Conservation (phyloP, 2,797 vertebrate species). For the Melanotaenia trifasciata region DNA sequence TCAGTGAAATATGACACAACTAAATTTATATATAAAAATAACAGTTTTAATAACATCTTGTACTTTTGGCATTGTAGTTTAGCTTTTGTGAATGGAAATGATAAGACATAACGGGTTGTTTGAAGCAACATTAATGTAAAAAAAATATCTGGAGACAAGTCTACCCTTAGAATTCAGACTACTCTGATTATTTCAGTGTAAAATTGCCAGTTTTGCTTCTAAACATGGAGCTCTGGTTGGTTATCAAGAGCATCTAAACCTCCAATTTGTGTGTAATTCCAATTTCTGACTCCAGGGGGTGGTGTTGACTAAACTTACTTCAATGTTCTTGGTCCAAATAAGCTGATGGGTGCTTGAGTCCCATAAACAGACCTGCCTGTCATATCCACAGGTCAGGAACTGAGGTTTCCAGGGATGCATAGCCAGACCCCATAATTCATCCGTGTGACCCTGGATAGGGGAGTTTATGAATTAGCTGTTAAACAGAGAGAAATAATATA, state of each 20-base stretch:
- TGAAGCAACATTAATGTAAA: background rate
- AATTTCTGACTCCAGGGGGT: slow-evolving; percentile 52
- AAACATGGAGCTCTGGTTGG: background rate
- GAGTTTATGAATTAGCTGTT: background rate
- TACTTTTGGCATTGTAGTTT: no score
- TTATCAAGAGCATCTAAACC: background rate
- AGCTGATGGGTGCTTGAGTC: slow-evolving; percentile 90
- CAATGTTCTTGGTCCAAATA: slow-evolving; percentile 92
- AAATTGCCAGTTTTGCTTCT: background rate
- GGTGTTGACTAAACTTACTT: slow-evolving; percentile 82
- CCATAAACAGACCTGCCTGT: slow-evolving; percentile 95
- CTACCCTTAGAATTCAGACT: no score
- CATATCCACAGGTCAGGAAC: slow-evolving; percentile 94
- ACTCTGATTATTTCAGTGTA: no score
- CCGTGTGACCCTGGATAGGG: slow-evolving; percentile 90
- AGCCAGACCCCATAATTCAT: slow-evolving; percentile 97
- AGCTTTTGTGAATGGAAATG: background rate
- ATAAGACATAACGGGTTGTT: background rate
- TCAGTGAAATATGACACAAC: background rate
- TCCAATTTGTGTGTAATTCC: slow-evolving; percentile 13
- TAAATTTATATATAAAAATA: background rate
- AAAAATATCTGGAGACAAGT: background rate
- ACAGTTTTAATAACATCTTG: background rate
- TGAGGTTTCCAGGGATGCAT: slow-evolving; percentile 90
- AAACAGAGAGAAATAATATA: background rate